Evolutionary conservation across 1,140 invertebrate genomes (phyloP).

Genomic region (Nomia melanderi): DNA sequence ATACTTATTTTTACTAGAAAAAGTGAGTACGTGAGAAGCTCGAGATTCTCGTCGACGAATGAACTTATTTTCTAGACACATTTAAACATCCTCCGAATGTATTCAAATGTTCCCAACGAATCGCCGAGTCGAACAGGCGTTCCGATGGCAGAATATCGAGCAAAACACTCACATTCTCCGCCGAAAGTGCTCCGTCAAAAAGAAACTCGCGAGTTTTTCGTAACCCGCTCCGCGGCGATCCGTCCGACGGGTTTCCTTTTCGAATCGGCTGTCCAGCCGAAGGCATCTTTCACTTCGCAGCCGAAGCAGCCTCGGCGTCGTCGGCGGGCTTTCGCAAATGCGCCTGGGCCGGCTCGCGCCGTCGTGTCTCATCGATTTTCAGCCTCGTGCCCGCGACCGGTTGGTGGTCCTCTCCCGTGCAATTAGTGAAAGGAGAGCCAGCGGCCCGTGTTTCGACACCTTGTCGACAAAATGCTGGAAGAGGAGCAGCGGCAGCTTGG

Average conservation of each 20-base stretch:
- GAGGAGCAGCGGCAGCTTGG: not conserved
- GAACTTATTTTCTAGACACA: no score
- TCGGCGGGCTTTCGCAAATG: constrained; percentile 32
- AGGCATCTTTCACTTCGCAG: constrained; percentile 50
- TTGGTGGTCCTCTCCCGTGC: constrained; percentile 25
- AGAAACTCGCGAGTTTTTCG: constrained; percentile 41
- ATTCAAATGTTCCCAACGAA: no score
- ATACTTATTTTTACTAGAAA: no score
- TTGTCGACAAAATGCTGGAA: constrained; percentile 41
- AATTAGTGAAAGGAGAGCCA: constrained; percentile 65
- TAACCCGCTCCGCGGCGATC: constrained; percentile 27
- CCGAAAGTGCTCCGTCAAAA: not conserved
- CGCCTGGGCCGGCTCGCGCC: not conserved
- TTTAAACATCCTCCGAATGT: no score
- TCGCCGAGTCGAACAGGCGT: no score
- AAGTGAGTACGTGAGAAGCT: no score
- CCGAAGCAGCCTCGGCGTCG: no score
- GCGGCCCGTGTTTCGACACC: constrained; percentile 52
- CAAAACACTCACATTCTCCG: not conserved
- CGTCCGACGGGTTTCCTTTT: constrained; percentile 61
- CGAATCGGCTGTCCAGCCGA: constrained; percentile 13
- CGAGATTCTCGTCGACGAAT: no score
- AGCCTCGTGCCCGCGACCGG: constrained; percentile 39
- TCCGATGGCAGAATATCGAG: no score
- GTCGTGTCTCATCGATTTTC: constrained; percentile 54